Evolutionary conservation across 2,888 invertebrate species (phyloP), one percentile per base, ranked within the genome.

Genomic region (Drosophila putrida): DNA sequence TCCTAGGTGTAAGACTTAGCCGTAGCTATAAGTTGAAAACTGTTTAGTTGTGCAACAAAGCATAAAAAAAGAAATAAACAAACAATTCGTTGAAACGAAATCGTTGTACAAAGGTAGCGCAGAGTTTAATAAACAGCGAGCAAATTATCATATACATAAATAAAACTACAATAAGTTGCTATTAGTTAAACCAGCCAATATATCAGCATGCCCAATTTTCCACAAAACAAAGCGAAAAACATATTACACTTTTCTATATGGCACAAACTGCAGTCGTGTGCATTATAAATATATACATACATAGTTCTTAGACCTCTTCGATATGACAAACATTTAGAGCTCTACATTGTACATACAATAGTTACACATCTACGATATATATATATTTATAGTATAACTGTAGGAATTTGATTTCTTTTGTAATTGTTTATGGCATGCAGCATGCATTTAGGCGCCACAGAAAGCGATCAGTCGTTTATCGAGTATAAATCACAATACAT

Each of bases 301-400:
- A 11, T 66, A 60, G 39, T 60, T 27, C 15, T 46, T 58, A 80
- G 62, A 63, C 43, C 51, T 66, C 46, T 77, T 47, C 50, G 54
- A 68, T 73, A 76, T 81, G 82, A 83, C 88, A 82, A 87, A 79
- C 70, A 71, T 71, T 74, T 76, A 75, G 70, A 75, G 79, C 71
- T 82, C 79, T 83, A 82, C 62, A 69, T 82, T 82, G 65, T 75
- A 78, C 59, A 82, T 70, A 81, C 65, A 71, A 63, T 35, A 73
- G 27, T 53, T 59, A 44, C 50, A 55, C 27, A 54, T 31, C 58
- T 50, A 64, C 47, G 54, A 72, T 78, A 65, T 67, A 51, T 44
- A 53, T 55, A 64, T 78, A 78, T 38, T 75, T 53, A 65, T 72
- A 68, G 68, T 55, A 46, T 64, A 64, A 51, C 50, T 78, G 11